Percentiles rank a stretch among this genome's conserved stretches.
These are phyloP conservation scores for Silurus aristotelis DNA, from an alignment of 2,797 vertebrate genomes.

Conservation along the genomic window DNA sequence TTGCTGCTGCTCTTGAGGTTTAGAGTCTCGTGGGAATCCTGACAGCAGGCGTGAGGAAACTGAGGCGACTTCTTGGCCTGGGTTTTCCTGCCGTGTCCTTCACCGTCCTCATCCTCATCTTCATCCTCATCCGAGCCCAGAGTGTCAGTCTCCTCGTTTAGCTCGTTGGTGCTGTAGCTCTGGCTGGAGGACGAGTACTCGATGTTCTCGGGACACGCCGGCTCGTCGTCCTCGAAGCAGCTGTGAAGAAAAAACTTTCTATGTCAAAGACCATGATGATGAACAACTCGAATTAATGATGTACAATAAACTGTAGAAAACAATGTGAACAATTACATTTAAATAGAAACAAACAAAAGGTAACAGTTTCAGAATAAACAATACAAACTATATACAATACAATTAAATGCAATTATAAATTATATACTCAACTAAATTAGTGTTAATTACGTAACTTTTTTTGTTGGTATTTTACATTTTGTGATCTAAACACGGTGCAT, in stretches of 20 bases:
- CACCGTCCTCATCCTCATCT: constrained; percentile 41
- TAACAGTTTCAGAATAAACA: too few relatives aligned
- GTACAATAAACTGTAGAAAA: background rate
- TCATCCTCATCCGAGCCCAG: constrained; percentile 56
- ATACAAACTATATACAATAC: too few relatives aligned
- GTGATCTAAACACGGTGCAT: too few relatives aligned
- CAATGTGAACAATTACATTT: too few relatives aligned
- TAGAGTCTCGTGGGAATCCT: constrained; percentile 48
- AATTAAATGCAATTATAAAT: too few relatives aligned
- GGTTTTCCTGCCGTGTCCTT: background rate
- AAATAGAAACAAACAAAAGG: too few relatives aligned
- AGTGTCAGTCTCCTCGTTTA: constrained; percentile 67
- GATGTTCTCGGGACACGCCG: constrained; percentile 82
- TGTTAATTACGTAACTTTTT: too few relatives aligned
- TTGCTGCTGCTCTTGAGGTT: constrained; percentile 51
- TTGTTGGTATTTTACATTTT: too few relatives aligned
- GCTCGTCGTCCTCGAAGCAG: constrained; percentile 85
- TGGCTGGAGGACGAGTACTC: constrained; percentile 76
- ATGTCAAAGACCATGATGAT: background rate
- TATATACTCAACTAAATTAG: too few relatives aligned
- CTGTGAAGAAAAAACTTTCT: constrained; percentile 44
- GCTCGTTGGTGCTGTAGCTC: constrained; percentile 61
- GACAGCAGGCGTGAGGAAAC: constrained; percentile 49
- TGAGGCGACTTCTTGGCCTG: constrained; percentile 42
- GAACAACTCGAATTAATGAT: too few relatives aligned